phyloP scores from a whole-genome alignment of 2,797 vertebrate genomes.

The Otolemur crassicaudatus region DNA sequence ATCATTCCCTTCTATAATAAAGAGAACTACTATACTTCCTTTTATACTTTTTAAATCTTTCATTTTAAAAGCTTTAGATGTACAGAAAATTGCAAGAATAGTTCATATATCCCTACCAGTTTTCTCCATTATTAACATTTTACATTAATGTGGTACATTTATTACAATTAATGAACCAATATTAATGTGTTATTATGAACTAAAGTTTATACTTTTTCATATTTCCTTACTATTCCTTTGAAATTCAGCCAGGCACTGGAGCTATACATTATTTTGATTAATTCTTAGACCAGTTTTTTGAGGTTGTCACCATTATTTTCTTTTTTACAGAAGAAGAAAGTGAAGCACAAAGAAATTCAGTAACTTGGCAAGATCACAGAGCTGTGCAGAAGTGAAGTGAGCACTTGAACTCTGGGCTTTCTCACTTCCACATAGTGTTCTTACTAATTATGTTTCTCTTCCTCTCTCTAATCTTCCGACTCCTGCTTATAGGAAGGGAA shows the following conservation, averaged over 20 bases:
- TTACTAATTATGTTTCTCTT: background rate
- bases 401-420: background rate
- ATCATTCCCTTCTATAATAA: background rate
- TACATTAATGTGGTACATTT: background rate
- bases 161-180: conserved; percentile 5
- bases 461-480: background rate
- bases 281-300: background rate
- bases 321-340: conserved; percentile 25
- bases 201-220: background rate
- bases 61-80: conserved; percentile 31
- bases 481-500: background rate
- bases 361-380: conserved; percentile 2
- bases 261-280: background rate
- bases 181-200: background rate
- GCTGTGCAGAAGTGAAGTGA: background rate
- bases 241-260: background rate
- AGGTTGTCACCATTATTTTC: background rate
- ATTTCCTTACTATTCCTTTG: conserved; percentile 24
- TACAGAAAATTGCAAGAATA: background rate
- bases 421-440: background rate
- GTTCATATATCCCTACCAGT: background rate
- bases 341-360: conserved; percentile 7
- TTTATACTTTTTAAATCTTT: conserved; percentile 49
- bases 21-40: background rate
- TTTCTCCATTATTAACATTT: conserved; percentile 1